Conservation (phyloP, 2,113 vertebrate species). For the Rana temporaria region DNA sequence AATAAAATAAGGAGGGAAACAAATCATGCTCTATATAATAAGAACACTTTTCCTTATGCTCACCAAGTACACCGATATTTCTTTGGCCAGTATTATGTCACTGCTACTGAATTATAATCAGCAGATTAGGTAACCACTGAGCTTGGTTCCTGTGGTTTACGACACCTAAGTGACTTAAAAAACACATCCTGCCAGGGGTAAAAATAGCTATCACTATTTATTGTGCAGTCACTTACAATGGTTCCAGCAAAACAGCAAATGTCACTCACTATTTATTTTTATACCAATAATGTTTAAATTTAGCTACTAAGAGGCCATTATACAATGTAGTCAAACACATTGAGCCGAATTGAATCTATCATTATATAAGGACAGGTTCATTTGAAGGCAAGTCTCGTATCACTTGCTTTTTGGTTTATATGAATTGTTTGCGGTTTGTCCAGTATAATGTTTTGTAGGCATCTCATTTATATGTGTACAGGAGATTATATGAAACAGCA, state of each 20-base stretch:
- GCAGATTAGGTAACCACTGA: slow-evolving; percentile 1
- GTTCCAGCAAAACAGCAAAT: not conserved
- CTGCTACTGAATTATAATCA: slow-evolving; percentile 27
- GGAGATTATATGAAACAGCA: too few relatives aligned
- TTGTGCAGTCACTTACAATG: slow-evolving; percentile 24
- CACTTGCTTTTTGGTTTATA: not conserved
- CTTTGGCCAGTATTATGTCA: slow-evolving; percentile 5
- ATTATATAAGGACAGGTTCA: slow-evolving; percentile 1
- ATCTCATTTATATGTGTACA: too few relatives aligned
- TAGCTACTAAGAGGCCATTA: slow-evolving; percentile 20
- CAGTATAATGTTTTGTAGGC: too few relatives aligned
- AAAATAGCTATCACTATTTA: slow-evolving; percentile 25
- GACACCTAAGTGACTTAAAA: slow-evolving; percentile 26
- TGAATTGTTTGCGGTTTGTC: not conserved
- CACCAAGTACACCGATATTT: slow-evolving; percentile 2
- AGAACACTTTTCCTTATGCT: not conserved
- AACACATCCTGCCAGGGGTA: slow-evolving; percentile 9
- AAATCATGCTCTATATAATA: too few relatives aligned
- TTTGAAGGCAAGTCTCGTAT: not conserved
- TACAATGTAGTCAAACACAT: not conserved
- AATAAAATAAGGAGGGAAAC: too few relatives aligned
- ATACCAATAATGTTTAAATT: slow-evolving; percentile 20
- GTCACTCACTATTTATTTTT: not conserved
- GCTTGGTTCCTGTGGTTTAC: slow-evolving; percentile 14
- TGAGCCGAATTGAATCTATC: not conserved